Conservation (phyloP, 1,140 invertebrate genomes). For the Nasonia longicornis region DNA sequence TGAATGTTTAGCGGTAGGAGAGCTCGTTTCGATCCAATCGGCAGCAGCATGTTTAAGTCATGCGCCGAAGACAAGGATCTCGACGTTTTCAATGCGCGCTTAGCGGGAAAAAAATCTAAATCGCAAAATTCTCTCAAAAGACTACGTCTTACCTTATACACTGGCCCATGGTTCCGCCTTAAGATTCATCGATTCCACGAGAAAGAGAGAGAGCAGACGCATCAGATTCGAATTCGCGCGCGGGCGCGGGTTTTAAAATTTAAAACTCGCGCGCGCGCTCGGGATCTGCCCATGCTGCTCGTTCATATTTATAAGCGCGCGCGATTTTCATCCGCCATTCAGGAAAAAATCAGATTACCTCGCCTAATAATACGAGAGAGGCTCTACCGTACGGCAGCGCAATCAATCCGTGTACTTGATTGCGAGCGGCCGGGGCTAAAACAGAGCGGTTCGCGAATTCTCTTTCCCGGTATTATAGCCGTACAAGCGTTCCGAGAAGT, state of each 20-base stretch:
- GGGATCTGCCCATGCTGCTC: too few species aligned
- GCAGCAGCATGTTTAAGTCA: background rate
- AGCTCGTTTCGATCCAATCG: background rate
- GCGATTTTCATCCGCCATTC: conserved; percentile 7
- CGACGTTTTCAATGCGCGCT: too few species aligned
- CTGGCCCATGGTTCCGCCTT: background rate
- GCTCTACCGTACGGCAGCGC: too few species aligned
- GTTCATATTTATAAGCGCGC: conserved; percentile 25
- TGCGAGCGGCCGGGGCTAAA: background rate
- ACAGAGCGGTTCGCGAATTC: background rate
- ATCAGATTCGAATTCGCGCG: conserved; percentile 4
- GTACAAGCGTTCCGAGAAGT: background rate
- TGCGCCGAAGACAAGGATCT: background rate
- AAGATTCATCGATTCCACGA: conserved; percentile 22
- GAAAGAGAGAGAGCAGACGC: background rate
- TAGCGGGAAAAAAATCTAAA: too few species aligned
- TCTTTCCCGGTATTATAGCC: background rate
- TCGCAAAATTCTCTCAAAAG: too few species aligned
- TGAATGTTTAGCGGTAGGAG: background rate
- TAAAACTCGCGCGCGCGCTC: background rate
- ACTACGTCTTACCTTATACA: too few species aligned
- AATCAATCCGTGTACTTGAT: background rate
- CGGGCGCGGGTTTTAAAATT: conserved; percentile 2
- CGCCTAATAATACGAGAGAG: background rate
- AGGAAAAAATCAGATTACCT: conserved; percentile 27